phyloP scores from a whole-genome alignment of 2,797 vertebrate genomes.

The Poecilia gillii region DNA sequence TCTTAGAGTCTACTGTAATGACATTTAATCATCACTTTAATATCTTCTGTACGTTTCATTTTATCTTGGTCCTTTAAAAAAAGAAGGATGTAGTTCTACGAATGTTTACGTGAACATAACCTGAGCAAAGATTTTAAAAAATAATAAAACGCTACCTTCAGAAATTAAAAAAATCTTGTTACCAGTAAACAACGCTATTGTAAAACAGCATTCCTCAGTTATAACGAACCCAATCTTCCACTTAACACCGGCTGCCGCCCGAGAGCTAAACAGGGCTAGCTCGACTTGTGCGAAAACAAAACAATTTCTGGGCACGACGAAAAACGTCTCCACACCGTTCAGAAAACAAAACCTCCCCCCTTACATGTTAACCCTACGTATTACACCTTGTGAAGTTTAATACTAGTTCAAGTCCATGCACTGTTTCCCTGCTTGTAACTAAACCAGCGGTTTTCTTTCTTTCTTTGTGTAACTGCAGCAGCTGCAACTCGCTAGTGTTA shows the following conservation, averaged over 20 bases:
- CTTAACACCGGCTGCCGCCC: constrained; percentile 30
- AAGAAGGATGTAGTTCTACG: not conserved
- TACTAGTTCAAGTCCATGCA: not conserved
- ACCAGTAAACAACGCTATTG: not conserved
- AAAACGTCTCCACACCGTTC: not conserved
- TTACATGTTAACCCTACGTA: not conserved
- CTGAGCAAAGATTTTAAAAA: not conserved
- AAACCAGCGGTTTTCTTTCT: constrained; percentile 48
- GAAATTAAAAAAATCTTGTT: not conserved
- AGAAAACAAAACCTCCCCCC: not conserved
- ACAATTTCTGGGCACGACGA: constrained; percentile 37
- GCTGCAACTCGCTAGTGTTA: constrained; percentile 53
- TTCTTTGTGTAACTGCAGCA: constrained; percentile 75
- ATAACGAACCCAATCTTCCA: constrained; percentile 21
- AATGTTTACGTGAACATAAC: not conserved
- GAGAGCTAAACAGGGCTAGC: constrained; percentile 51
- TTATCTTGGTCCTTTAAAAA: not conserved
- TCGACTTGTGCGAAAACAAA: constrained; percentile 60
- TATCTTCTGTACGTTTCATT: not conserved
- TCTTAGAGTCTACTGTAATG: not conserved
- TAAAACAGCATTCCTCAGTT: not conserved
- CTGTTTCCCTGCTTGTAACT: not conserved
- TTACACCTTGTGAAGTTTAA: not conserved
- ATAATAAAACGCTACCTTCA: not conserved
- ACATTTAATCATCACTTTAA: not conserved